phyloP scores from a whole-genome alignment of 2,797 vertebrate species.

The Semaprochilodus insignis region DNA sequence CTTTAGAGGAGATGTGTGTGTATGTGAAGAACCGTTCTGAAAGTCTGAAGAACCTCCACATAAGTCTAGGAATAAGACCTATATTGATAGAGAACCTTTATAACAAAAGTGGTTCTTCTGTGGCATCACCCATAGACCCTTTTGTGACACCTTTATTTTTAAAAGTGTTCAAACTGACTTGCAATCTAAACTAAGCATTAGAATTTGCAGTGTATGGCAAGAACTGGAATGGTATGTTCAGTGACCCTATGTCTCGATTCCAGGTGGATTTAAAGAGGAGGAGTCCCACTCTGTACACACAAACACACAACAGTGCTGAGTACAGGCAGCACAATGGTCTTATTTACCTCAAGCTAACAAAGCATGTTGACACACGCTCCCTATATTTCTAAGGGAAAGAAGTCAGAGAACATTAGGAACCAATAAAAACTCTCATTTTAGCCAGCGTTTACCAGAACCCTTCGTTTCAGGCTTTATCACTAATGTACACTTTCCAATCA shows the following conservation, averaged over 20 bases:
- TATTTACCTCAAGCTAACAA: constrained; percentile 52
- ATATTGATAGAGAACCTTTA: too few relatives aligned
- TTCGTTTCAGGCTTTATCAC: background rate
- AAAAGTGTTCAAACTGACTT: too few relatives aligned
- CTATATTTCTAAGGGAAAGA: background rate
- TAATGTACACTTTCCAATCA: background rate
- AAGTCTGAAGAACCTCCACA: too few relatives aligned
- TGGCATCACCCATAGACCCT: too few relatives aligned
- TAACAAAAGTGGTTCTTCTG: too few relatives aligned
- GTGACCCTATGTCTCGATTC: constrained; percentile 20
- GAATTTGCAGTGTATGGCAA: background rate
- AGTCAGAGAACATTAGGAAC: background rate
- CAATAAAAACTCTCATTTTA: background rate
- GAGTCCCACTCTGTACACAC: constrained; percentile 5
- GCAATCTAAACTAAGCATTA: background rate
- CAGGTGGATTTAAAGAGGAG: constrained; percentile 32
- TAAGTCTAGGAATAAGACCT: too few relatives aligned
- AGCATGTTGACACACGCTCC: background rate
- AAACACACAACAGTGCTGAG: constrained; percentile 45
- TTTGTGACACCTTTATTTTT: too few relatives aligned
- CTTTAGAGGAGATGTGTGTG: too few relatives aligned
- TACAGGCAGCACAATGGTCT: constrained; percentile 49
- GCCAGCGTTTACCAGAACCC: background rate
- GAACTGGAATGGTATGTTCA: background rate
- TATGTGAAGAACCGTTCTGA: too few relatives aligned